These are phyloP conservation scores for Cephonodes hylas DNA, from an alignment of 2,888 invertebrate species.

Conservation along the genomic window DNA sequence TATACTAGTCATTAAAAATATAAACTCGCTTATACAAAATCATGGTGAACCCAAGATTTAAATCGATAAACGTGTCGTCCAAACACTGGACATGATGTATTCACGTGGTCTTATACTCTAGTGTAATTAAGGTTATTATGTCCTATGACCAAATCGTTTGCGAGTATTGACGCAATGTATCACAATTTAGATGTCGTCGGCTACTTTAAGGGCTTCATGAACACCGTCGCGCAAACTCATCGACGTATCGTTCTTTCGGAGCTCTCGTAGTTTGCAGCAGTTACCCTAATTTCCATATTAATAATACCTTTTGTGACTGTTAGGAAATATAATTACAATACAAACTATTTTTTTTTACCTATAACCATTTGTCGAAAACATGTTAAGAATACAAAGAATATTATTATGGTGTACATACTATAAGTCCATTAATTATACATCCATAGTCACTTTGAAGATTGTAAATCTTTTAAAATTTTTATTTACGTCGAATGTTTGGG, in stretches of 20 bases:
- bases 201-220: neutral
- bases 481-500: neutral
- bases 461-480: neutral
- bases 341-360: too few species aligned
- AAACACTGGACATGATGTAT: conserved; percentile 5
- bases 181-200: neutral
- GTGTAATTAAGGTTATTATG: conserved; percentile 2
- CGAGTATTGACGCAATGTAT: neutral
- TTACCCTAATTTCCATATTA: neutral
- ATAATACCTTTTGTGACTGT: neutral
- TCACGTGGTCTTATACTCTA: conserved; percentile 9
- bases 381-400: neutral
- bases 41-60: neutral
- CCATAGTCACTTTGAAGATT: neutral
- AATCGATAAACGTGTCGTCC: conserved; percentile 3
- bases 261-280: neutral
- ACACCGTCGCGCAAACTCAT: neutral
- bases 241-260: neutral
- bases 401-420: neutral
- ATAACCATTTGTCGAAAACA: too few species aligned
- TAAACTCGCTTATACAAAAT: conserved; percentile 10
- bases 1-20: neutral
- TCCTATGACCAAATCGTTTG: conserved; percentile 10
- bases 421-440: neutral
- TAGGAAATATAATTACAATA: too few species aligned